A percentile compares a stretch with the other conserved stretches of the same genome.
Conservation (phyloP, 2,113 vertebrate species). For the Cyanoramphus novaezelandiae region DNA sequence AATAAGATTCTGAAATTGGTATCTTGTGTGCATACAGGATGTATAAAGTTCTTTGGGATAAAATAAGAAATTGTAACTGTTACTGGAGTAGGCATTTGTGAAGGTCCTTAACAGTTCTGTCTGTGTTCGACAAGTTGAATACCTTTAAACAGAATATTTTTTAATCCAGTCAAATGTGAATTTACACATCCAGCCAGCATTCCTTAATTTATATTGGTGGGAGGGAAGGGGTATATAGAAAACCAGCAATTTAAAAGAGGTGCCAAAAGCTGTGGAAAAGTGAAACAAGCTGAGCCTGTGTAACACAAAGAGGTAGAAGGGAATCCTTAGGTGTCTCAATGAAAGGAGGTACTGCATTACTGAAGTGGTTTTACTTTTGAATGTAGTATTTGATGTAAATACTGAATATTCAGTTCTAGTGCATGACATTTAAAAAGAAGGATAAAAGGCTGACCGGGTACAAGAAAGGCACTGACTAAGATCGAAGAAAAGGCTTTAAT, state of each 20-base stretch:
- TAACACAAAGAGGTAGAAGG: neutral
- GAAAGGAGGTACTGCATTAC: neutral
- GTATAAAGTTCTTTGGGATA: neutral
- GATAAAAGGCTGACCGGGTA: neutral
- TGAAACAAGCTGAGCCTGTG: neutral
- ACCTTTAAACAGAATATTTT: neutral
- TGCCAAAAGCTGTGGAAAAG: neutral
- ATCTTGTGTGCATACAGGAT: neutral
- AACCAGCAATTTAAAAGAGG: neutral
- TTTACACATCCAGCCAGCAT: neutral
- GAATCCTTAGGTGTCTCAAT: neutral
- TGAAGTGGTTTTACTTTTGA: neutral
- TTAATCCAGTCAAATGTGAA: neutral
- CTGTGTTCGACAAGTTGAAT: neutral
- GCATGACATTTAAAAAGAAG: neutral
- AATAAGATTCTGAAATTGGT: neutral
- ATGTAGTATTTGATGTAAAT: neutral
- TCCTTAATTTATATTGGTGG: neutral
- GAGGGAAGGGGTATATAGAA: neutral
- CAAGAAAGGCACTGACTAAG: neutral
- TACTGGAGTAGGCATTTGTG: neutral
- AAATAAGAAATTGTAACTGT: neutral
- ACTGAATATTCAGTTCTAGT: neutral
- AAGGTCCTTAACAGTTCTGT: neutral
- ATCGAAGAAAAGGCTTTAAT: neutral